Evolutionary conservation across 2,888 invertebrate genomes (phyloP), one percentile per base, ranked within the genome.

Genomic region (Conops quadrifasciatus): DNA sequence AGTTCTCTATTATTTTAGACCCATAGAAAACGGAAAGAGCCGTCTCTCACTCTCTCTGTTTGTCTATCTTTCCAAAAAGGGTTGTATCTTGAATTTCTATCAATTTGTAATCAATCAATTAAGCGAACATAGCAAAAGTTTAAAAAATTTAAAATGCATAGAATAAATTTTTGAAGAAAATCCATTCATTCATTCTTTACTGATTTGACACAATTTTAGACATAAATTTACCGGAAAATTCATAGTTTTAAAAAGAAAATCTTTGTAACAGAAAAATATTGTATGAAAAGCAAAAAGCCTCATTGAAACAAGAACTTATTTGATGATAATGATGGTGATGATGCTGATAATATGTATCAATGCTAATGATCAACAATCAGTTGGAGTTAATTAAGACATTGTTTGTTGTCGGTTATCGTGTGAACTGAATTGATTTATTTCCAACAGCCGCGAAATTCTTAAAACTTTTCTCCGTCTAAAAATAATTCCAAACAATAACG

Each of bases 21-120:
- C n/a, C n/a, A n/a, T n/a, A n/a, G n/a, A n/a, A n/a, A n/a, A n/a
- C n/a, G n/a, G n/a, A n/a, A n/a, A n/a, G n/a, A n/a, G n/a, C n/a
- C n/a, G n/a, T n/a, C n/a, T n/a, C n/a, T n/a, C n/a, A 13, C 30
- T 30, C 2, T 36, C 60, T 19, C 11, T 53, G 16, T 19, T 2
- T 53, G 21, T 53, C 21, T 53, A 15, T 19, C n/a, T 53, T 11
- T 43, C 62, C n/a, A 30, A 15, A 19, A 47, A 1, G 1, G 28
- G 67, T 67, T 56, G 9, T 56, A 56, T 67, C 45, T 58, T n/a
- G 45, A 67, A 67, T 58, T 56, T 58, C 59, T 67, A 67, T 67
- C 67, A 59, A 26, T 56, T 45, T 67, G 45, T 21, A 67, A 67
- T 67, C 67, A 58, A 59, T 58, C 58, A 58, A 19, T 28, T 28